Evolutionary conservation across 1,140 invertebrate species (phyloP).

Genomic region (Psilanteris sp.): DNA sequence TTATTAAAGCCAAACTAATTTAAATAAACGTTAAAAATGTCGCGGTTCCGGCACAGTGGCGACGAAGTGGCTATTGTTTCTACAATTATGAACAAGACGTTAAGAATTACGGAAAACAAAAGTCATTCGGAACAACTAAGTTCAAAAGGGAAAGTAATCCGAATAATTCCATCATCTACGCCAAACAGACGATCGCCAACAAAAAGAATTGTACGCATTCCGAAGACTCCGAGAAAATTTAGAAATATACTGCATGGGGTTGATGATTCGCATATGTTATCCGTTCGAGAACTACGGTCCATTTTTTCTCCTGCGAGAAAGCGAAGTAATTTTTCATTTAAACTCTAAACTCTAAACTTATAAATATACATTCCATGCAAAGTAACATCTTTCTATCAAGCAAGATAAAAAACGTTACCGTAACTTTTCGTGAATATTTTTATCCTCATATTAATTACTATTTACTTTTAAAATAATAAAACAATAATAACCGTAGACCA

Average conservation of each 20-base stretch:
- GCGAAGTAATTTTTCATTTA: not conserved
- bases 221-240: not conserved
- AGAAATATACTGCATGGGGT: not conserved
- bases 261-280: not conserved
- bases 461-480: no score
- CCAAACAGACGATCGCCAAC: not conserved
- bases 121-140: no score
- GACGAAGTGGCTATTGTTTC: not conserved
- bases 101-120: not conserved
- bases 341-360: no score
- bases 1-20: no score
- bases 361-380: no score
- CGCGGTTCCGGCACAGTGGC: not conserved
- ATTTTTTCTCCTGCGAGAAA: conserved; percentile 9
- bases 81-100: not conserved
- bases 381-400: no score
- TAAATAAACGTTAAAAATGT: not conserved
- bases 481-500: no score
- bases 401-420: no score
- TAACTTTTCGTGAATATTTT: no score
- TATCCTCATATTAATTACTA: no score
- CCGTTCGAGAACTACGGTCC: not conserved
- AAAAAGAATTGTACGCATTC: not conserved
- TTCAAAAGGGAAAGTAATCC: no score
- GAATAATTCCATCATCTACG: not conserved